Evolutionary conservation across 2,113 vertebrate genomes (phyloP).

Genomic region (Columba janthina): DNA sequence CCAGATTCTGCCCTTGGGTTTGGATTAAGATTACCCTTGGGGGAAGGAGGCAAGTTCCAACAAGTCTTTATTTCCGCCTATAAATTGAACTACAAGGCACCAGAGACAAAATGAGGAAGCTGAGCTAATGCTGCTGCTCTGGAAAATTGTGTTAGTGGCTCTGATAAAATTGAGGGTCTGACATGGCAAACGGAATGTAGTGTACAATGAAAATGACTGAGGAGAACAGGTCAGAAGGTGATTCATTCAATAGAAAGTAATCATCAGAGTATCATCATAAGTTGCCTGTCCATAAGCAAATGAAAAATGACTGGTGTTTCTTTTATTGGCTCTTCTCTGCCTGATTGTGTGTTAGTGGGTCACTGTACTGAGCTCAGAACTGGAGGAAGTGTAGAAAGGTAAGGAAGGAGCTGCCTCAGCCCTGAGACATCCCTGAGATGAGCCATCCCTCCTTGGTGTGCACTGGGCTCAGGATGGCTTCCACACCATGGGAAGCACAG

Average conservation of each 20-base stretch:
- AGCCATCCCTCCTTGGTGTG: neutral
- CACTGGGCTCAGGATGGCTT: neutral
- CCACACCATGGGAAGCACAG: fast-evolving
- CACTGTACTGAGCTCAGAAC: neutral
- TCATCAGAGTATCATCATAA: conserved; percentile 40
- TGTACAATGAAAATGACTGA: conserved; percentile 53
- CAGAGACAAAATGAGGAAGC: conserved; percentile 55
- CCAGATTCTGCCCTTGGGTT: conserved; percentile 19
- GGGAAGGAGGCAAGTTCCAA: conserved; percentile 12
- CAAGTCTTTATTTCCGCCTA: conserved; percentile 59
- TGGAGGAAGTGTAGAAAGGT: neutral
- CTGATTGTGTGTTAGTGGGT: neutral
- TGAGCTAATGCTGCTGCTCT: conserved; percentile 52
- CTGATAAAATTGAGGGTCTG: conserved; percentile 57
- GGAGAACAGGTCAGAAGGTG: conserved; percentile 22
- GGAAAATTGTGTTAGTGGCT: conserved; percentile 60
- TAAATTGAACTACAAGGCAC: conserved; percentile 59
- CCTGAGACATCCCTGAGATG: neutral
- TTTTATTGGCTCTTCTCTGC: neutral
- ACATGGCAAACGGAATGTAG: conserved; percentile 58
- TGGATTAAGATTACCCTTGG: conserved; percentile 17
- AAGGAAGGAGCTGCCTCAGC: neutral
- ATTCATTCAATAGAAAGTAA: conserved; percentile 49
- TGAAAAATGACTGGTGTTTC: conserved; percentile 23
- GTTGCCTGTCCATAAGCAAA: conserved; percentile 52